Evolutionary conservation across 2,797 vertebrate species (phyloP).

Genomic region (Halcyon smyrnensis): DNA sequence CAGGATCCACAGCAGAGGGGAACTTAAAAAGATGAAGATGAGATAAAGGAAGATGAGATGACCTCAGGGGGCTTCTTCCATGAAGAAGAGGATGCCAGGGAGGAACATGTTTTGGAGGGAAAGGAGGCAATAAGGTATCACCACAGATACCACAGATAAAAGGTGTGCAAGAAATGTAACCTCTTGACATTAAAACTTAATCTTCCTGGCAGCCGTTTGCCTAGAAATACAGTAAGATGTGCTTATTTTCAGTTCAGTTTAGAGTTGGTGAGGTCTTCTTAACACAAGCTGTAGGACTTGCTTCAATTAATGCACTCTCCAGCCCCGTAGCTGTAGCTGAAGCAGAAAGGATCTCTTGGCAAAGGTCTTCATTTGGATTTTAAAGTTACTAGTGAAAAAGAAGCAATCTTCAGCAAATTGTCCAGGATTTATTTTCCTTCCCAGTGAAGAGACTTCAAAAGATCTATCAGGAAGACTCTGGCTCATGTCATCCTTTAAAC

Average conservation of each 20-base stretch:
- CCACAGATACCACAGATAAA: neutral
- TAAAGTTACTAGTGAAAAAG: neutral
- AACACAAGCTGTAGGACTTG: neutral
- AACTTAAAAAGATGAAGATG: neutral
- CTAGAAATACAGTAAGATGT: neutral
- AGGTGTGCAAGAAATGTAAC: neutral
- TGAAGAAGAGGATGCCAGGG: neutral
- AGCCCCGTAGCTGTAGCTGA: neutral
- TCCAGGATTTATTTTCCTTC: neutral
- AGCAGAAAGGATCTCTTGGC: neutral
- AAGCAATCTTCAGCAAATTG: neutral
- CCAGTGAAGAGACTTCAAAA: neutral
- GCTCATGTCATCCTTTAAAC: neutral
- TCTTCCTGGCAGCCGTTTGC: neutral
- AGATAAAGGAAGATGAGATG: neutral
- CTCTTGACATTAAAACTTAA: neutral
- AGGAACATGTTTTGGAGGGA: neutral
- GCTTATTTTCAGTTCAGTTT: neutral
- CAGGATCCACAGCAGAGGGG: neutral
- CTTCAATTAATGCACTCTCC: neutral
- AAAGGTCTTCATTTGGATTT: neutral
- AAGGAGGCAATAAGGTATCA: neutral
- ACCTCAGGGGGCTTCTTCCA: neutral
- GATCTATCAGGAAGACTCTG: neutral
- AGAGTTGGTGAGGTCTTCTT: neutral